These are phyloP conservation scores for Muraenolepis orangiensis DNA, from an alignment of 2,797 vertebrate species.

Conservation along the genomic window DNA sequence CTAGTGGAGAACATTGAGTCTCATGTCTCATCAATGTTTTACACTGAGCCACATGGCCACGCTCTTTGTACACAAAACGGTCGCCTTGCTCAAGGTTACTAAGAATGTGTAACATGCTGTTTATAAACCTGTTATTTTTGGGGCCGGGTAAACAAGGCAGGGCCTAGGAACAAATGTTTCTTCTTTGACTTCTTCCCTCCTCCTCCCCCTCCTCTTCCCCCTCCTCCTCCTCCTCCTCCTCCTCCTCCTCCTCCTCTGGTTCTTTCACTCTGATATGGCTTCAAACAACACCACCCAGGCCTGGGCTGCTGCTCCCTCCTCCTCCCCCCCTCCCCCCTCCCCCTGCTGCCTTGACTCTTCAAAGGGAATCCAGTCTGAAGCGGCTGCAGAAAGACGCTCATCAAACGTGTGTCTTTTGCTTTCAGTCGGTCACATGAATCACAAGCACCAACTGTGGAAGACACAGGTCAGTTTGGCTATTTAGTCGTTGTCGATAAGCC, in stretches of 20 bases:
- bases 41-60: no score
- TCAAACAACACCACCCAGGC: constrained; percentile 13
- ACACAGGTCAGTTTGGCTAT: no score
- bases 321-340: constrained; percentile 15
- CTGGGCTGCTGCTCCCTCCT: constrained; percentile 10
- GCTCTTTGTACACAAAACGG: no score
- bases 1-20: no score
- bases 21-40: no score
- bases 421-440: neutral
- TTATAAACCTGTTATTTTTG: neutral
- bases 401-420: constrained; percentile 36
- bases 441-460: constrained; percentile 19
- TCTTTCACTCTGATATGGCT: constrained; percentile 9
- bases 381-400: constrained; percentile 39
- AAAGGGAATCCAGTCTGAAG: constrained; percentile 2
- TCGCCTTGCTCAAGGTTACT: neutral
- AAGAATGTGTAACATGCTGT: neutral
- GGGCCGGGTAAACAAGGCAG: neutral
- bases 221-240: neutral
- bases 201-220: no score
- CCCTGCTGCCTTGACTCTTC: constrained; percentile 17
- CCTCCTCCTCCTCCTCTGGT: neutral
- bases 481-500: no score
- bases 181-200: neutral
- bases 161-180: neutral